A percentile compares a stretch with the other conserved stretches of the same genome.
These are phyloP conservation scores for Lepus townsendii DNA, from an alignment of 2,797 vertebrate species.

Conservation along the genomic window DNA sequence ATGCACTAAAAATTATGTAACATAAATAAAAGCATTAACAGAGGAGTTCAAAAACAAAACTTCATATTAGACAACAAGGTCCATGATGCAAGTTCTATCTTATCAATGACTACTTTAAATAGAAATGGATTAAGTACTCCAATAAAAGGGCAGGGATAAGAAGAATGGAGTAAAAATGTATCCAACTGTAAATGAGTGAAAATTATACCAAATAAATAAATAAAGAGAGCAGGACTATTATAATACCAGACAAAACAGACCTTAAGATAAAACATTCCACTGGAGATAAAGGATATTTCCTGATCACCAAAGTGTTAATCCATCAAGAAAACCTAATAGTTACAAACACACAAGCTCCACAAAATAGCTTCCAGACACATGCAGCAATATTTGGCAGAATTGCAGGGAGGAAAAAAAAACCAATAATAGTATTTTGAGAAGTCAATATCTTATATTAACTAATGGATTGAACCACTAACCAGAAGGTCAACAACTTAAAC, in stretches of 20 bases:
- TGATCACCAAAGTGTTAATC: not conserved
- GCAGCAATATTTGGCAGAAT: not conserved
- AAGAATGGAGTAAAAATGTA: not conserved
- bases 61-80: not conserved
- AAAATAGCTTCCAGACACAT: not conserved
- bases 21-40: not conserved
- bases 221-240: not conserved
- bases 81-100: not conserved
- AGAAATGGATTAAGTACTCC: not conserved
- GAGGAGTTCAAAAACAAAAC: not conserved
- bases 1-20: not conserved
- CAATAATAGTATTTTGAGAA: not conserved
- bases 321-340: not conserved
- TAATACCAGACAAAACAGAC: not conserved
- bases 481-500: not conserved
- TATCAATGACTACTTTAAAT: conserved; percentile 36
- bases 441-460: not conserved
- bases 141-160: conserved; percentile 9
- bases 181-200: not conserved
- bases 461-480: not conserved
- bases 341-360: not conserved
- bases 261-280: not conserved
- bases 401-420: not conserved
- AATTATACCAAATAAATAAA: not conserved
- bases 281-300: not conserved